Evolutionary conservation across 2,797 vertebrate genomes (phyloP).

Genomic region (Poeciliopsis presidionis): DNA sequence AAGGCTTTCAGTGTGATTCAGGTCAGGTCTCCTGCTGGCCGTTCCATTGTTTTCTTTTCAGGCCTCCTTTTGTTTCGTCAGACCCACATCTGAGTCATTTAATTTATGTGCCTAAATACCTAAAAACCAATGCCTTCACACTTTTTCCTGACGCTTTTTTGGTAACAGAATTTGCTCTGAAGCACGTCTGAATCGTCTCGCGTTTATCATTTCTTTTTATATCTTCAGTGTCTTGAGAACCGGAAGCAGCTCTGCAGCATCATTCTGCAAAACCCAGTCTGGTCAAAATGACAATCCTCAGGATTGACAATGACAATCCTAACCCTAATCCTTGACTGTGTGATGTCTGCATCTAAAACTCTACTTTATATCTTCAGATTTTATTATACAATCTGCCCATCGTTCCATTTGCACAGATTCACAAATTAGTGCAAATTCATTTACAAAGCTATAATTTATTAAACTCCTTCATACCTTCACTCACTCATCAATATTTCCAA

Average conservation of each 20-base stretch:
- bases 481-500: too few species aligned
- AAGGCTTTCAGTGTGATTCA: conserved; percentile 1
- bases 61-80: background rate
- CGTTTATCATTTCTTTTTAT: background rate
- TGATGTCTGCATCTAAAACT: too few species aligned
- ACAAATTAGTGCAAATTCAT: too few species aligned
- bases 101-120: conserved; percentile 1
- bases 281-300: too few species aligned
- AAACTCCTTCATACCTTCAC: too few species aligned
- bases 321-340: too few species aligned
- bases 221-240: background rate
- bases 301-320: too few species aligned
- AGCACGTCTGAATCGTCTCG: background rate
- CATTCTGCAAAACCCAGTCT: too few species aligned
- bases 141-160: background rate
- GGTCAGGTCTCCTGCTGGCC: conserved; percentile 8
- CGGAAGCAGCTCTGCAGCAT: background rate
- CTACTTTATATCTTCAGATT: too few species aligned
- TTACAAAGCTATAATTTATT: too few species aligned
- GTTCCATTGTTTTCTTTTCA: background rate
- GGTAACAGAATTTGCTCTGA: background rate
- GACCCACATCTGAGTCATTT: background rate
- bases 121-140: background rate
- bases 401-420: too few species aligned
- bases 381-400: too few species aligned